Evolutionary conservation across 2,888 invertebrate genomes (phyloP), one percentile per base, ranked within the genome.

Genomic region (Branchellion lobata): DNA sequence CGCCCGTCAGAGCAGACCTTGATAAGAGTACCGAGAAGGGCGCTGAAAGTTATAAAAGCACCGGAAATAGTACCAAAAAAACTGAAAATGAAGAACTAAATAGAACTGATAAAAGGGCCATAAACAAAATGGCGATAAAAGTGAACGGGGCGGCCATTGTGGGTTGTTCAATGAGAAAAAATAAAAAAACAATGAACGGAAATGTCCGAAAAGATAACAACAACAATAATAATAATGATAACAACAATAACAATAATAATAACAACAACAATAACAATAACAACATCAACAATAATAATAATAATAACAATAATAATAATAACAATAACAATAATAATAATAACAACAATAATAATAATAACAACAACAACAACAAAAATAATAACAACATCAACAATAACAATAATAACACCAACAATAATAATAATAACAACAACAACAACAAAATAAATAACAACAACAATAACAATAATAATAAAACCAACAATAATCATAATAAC

Each of bases 311-410:
- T 14, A 47, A 14, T 47, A 47, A 47, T 47, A 47, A 14, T 47
- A 18, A 18, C 18, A 47, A 18, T 47, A 18, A 47, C 8, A 47
- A 47, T 14, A 47, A 47, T 18, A 8, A 47, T 47, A 47, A 18
- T 18, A 47, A 65, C n/a, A 65, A 65, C n/a, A n/a, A 8, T 65
- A n/a, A 65, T 65, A 65, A 65, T 11, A 27, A 65, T n/a, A 65
- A 27, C 8, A 27, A 24, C 29, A 27, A 65, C 29, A 8, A 5
- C n/a, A 27, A 14, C 8, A 65, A 65, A 65, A 5, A 8, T 65
- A 65, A 65, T 14, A 24, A 65, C 29, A 27, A 65, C 65, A 27
- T 14, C 24, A 65, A 24, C n/a, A 65, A 65, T 8, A 5, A 14
- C 24, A 65, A 11, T 65, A 65, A 24, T n/a, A n/a, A 8, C n/a